A percentile compares a stretch with the other conserved stretches of the same genome.
Evolutionary conservation across 2,113 vertebrate genomes (phyloP).

Genomic region (Zosterops lateralis): DNA sequence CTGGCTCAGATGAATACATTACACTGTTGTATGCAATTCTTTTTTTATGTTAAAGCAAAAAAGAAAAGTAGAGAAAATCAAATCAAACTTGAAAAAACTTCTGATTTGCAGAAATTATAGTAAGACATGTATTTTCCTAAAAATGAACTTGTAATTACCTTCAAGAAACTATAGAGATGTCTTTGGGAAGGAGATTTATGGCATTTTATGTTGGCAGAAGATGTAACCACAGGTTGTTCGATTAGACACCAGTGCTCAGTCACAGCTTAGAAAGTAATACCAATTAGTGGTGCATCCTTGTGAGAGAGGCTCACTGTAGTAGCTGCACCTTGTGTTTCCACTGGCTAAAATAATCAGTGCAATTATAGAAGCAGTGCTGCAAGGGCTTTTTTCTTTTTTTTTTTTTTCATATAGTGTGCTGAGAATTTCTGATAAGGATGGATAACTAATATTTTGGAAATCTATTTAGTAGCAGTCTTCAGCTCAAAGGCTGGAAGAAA

Average conservation of each 20-base stretch:
- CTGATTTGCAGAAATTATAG: conserved; percentile 58
- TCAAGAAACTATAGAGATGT: conserved; percentile 32
- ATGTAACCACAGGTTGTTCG: background rate
- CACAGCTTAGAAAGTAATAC: background rate
- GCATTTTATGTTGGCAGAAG: background rate
- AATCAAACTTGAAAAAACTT: conserved; percentile 48
- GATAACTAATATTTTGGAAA: background rate
- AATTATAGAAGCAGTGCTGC: background rate
- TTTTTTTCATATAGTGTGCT: background rate
- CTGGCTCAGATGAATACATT: conserved; percentile 20
- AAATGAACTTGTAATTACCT: conserved; percentile 60
- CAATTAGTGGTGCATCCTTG: background rate
- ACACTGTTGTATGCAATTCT: background rate
- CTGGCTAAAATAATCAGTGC: background rate
- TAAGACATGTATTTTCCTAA: conserved; percentile 48
- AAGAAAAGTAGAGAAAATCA: conserved; percentile 28
- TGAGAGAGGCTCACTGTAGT: background rate
- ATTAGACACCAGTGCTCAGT: background rate
- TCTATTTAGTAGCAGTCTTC: background rate
- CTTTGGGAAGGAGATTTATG: conserved; percentile 38
- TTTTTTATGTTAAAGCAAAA: conserved; percentile 56
- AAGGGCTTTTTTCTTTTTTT: background rate
- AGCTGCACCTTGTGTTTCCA: background rate
- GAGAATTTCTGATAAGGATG: background rate
- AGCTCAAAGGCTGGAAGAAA: background rate